Conservation (phyloP, 2,113 vertebrate species). For the Mixornis gularis region DNA sequence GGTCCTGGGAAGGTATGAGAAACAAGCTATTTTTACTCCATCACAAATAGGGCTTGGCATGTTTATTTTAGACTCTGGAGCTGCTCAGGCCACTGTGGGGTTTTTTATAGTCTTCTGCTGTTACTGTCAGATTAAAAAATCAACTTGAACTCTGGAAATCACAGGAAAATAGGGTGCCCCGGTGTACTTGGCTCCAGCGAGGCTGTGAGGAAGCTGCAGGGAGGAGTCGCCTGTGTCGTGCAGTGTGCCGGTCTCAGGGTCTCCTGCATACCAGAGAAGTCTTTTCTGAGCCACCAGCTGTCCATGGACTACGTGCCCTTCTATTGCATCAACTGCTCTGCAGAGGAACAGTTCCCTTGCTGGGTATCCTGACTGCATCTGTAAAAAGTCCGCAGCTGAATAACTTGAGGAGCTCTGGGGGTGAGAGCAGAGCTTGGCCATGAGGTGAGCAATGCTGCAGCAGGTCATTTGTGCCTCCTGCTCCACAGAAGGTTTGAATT, state of each 20-base stretch:
- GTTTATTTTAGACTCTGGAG: conserved; percentile 57
- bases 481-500: neutral
- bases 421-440: neutral
- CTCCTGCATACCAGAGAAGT: neutral
- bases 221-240: neutral
- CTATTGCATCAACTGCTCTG: neutral
- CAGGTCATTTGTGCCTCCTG: neutral
- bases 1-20: conserved; percentile 64
- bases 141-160: conserved; percentile 8
- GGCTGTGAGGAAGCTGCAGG: neutral
- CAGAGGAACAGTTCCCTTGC: neutral
- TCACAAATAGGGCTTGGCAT: conserved; percentile 54
- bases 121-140: conserved; percentile 47
- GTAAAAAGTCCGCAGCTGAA: neutral
- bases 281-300: neutral
- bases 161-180: neutral
- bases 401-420: neutral
- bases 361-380: neutral
- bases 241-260: fast-evolving
- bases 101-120: conserved; percentile 46
- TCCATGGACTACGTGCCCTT: neutral
- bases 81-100: conserved; percentile 10
- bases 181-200: neutral
- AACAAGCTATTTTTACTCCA: conserved; percentile 68
- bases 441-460: neutral